Conservation (phyloP, 2,888 invertebrate genomes). For the Unio delphinus region DNA sequence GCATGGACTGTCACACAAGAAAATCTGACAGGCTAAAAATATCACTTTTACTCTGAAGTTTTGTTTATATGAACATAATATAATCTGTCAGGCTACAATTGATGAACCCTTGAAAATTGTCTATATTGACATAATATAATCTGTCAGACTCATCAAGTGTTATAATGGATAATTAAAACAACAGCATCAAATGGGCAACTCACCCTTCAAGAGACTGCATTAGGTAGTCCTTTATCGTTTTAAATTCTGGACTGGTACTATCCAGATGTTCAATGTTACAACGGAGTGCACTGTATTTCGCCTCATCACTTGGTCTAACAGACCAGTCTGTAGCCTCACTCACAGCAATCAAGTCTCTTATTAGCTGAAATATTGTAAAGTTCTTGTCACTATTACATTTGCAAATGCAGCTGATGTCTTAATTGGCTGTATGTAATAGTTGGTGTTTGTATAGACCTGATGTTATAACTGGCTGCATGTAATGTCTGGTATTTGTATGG, state of each 20-base stretch:
- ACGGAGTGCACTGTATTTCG: conserved; percentile 64
- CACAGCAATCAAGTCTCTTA: conserved; percentile 65
- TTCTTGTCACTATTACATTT: background rate
- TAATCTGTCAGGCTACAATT: too few species aligned
- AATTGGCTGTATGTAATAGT: background rate
- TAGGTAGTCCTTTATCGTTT: conserved; percentile 23
- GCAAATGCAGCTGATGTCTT: background rate
- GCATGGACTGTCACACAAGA: too few species aligned
- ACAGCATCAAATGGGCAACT: background rate
- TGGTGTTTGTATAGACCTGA: background rate
- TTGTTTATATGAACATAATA: too few species aligned
- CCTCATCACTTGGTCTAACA: conserved; percentile 42
- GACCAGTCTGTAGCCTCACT: conserved; percentile 68
- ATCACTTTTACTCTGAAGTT: too few species aligned
- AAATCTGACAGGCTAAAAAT: too few species aligned
- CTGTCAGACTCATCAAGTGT: background rate
- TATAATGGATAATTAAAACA: background rate
- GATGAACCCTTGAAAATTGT: too few species aligned
- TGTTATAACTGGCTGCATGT: background rate
- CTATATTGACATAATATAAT: too few species aligned
- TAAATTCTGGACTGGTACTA: conserved; percentile 25
- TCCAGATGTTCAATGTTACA: conserved; percentile 51
- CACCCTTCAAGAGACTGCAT: conserved; percentile 18
- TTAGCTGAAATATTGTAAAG: conserved; percentile 40
- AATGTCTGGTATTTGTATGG: too few species aligned